Evolutionary conservation across 1,140 invertebrate species (phyloP).

Genomic region (Lithobius niger): DNA sequence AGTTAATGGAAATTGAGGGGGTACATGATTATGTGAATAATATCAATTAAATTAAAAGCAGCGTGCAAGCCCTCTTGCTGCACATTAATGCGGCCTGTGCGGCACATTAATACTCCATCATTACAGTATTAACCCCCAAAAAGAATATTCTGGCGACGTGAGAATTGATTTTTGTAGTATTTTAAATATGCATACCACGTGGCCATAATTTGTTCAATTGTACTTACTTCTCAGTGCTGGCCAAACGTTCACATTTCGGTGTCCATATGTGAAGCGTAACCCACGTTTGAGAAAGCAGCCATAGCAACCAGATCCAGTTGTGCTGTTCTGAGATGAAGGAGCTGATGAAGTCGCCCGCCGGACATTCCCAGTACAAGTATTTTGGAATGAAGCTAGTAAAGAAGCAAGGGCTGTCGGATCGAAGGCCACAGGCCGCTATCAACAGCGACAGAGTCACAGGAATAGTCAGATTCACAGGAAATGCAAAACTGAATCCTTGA

Average conservation of each 20-base stretch:
- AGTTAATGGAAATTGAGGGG: too few species aligned
- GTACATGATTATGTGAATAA: neutral
- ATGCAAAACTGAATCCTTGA: slow-evolving; percentile 90
- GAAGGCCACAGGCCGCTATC: slow-evolving; percentile 73
- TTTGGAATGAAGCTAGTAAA: slow-evolving; percentile 61
- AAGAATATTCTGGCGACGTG: too few species aligned
- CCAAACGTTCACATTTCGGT: slow-evolving; percentile 89
- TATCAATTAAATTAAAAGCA: neutral
- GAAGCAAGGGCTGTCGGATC: slow-evolving; percentile 64
- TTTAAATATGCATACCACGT: neutral
- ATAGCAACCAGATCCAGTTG: slow-evolving; percentile 83
- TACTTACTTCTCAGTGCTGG: slow-evolving; percentile 71
- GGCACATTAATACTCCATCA: neutral
- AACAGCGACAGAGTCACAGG: slow-evolving; percentile 75
- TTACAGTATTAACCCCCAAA: too few species aligned
- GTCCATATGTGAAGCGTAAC: slow-evolving; percentile 94
- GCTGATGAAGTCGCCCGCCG: slow-evolving; percentile 60
- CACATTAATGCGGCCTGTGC: neutral
- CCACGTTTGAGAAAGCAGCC: slow-evolving; percentile 91
- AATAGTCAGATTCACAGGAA: slow-evolving; percentile 82
- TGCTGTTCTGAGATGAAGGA: slow-evolving; percentile 73
- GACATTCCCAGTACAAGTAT: slow-evolving; percentile 81
- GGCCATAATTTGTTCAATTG: neutral
- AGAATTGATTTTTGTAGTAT: neutral
- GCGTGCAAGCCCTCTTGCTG: neutral